A percentile compares a stretch with the other conserved stretches of the same genome.
These are phyloP conservation scores for Catamblyrhynchus diadema DNA, from an alignment of 2,797 vertebrate species.

Conservation along the genomic window DNA sequence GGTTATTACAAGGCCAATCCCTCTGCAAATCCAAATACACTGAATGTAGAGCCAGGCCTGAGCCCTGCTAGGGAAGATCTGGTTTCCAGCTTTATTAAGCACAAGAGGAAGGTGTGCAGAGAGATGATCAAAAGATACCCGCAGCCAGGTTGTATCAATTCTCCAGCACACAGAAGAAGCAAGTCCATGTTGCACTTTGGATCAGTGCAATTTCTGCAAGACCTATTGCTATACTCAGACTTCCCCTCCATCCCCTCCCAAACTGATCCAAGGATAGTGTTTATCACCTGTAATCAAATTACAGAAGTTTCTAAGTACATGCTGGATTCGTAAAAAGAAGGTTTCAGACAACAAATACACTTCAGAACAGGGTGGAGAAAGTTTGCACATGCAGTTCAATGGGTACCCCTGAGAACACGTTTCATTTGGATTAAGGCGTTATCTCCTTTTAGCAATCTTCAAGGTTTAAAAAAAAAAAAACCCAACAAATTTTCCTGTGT, in stretches of 20 bases:
- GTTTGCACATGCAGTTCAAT: not conserved
- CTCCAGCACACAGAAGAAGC: fast-evolving
- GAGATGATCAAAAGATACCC: not conserved
- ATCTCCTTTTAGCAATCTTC: not conserved
- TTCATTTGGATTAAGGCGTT: not conserved
- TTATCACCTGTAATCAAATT: not conserved
- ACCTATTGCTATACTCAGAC: not conserved
- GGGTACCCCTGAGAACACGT: not conserved
- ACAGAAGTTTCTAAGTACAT: not conserved
- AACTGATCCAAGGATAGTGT: fast-evolving
- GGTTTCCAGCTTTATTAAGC: not conserved
- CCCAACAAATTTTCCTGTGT: not conserved
- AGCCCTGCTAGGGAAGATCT: not conserved
- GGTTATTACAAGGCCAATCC: not conserved
- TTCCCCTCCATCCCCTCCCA: fast-evolving
- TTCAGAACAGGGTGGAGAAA: not conserved
- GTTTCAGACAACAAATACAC: not conserved
- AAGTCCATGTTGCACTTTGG: fast-evolving
- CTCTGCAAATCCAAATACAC: not conserved
- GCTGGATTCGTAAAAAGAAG: not conserved
- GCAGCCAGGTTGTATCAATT: not conserved
- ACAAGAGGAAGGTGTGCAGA: not conserved
- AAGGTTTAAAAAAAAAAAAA: not conserved
- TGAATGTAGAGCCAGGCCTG: not conserved
- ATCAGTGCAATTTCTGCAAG: not conserved